Evolutionary conservation across 2,888 invertebrate species (phyloP).

Genomic region (Aplocera efformata): DNA sequence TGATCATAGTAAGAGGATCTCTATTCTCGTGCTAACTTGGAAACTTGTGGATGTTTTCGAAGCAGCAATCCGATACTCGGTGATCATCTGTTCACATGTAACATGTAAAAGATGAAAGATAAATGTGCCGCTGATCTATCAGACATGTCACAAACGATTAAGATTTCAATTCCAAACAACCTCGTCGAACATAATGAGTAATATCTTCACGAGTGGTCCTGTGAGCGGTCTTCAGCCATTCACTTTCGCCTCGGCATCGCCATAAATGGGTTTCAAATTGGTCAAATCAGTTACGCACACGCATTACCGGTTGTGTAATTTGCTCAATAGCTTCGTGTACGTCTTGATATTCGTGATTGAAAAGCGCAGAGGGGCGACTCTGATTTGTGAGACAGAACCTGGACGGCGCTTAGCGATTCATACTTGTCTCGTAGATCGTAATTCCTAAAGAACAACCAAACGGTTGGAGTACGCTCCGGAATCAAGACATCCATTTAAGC

Average conservation of each 20-base stretch:
- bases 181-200: conserved; percentile 27
- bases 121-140: not conserved
- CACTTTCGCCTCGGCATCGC: conserved; percentile 41
- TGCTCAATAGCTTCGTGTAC: conserved; percentile 33
- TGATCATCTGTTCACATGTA: no score
- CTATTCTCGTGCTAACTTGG: no score
- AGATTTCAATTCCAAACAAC: conserved; percentile 11
- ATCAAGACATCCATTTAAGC: no score
- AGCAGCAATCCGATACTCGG: no score
- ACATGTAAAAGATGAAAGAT: not conserved
- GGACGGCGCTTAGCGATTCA: not conserved
- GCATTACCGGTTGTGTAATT: conserved; percentile 39
- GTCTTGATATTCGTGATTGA: conserved; percentile 25
- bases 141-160: conserved; percentile 1
- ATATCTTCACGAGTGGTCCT: conserved; percentile 27
- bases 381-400: conserved; percentile 1
- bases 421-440: no score
- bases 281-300: conserved; percentile 40
- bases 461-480: no score
- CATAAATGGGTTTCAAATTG: conserved; percentile 44
- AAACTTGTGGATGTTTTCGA: no score
- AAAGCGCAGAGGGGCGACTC: conserved; percentile 10
- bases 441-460: no score
- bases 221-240: conserved; percentile 34
- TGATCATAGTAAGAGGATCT: no score